Base-by-base conservation (phyloP, 2,797 vertebrate species). In the Margarornis squamiger region DNA sequence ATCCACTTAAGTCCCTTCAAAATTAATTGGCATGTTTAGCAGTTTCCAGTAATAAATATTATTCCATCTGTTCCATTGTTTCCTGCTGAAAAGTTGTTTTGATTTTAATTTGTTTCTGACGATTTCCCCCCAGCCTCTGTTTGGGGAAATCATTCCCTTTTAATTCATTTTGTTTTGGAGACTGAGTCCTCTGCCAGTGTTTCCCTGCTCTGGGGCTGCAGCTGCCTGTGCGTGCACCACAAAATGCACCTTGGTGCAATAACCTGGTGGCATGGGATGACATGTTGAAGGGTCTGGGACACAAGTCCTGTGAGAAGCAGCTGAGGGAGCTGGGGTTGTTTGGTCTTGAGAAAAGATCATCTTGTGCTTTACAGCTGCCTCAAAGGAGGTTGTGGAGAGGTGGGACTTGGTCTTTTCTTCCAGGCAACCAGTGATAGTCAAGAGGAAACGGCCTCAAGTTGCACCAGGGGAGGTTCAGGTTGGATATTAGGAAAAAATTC, bases 21-120 rank as follows among this genome's bases (percentile, higher is more conserved):
- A 95, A 95, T 95, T 91, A 95, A 94, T 89, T 95, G 93, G 85
- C 65, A 23, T 26, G 4, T 92, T 94, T 92, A 93, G 79, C 76
- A 87, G 66, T 89, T 97, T 92, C 94, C 92, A 94, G 74, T 87
- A 92, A 95, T 59, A 94, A 91, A 92, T 82, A 86, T 78, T 80
- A 63, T 67, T 84, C 81, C 92, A 95, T 95, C 93, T 97, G 84
- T 81, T 93, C 73, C 57, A 76, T 78, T 80, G 72, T 70, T 93
- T 93, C 91, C 87, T 76, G 88, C 49, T 82, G 76, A 93, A 94
- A 92, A 73, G 61, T 91, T 95, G 70, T 73, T 96, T 94, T 92
- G 85, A 63, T 96, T 95, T 95, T 77, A 57, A 90, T 91, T 91
- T 62, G 21, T 92, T 97, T 97, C 51, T 78, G 90, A 91, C 9